Conservation (phyloP, 2,113 vertebrate genomes). For the Leptobrachium ailaonicum region DNA sequence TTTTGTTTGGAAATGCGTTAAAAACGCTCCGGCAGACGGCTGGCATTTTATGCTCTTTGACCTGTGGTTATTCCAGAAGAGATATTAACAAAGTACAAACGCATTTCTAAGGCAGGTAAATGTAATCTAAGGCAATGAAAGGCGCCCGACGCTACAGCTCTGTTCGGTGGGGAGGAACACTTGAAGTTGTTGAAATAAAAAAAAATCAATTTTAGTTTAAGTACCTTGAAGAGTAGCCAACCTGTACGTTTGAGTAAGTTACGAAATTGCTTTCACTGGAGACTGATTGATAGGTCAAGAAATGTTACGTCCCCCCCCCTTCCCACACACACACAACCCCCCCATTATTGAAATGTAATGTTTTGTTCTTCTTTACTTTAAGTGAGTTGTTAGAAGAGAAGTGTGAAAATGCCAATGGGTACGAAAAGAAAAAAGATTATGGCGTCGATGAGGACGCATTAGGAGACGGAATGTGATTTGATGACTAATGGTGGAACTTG, state of each 20-base stretch:
- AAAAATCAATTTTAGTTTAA: constrained; percentile 46
- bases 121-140: constrained; percentile 23
- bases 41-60: constrained; percentile 30
- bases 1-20: constrained; percentile 35
- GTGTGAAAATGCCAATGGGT: constrained; percentile 11
- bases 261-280: constrained; percentile 51
- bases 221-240: constrained; percentile 50
- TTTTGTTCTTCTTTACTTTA: background rate
- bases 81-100: background rate
- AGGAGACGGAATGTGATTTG: background rate
- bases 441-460: background rate
- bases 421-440: constrained; percentile 17
- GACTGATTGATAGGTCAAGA: constrained; percentile 44
- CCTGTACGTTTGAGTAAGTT: constrained; percentile 50
- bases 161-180: background rate
- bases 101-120: constrained; percentile 29
- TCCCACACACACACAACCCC: too few relatives aligned
- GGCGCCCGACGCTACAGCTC: background rate
- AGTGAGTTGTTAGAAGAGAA: constrained; percentile 12
- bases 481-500: background rate
- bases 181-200: constrained; percentile 40
- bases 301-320: constrained; percentile 21
- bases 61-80: constrained; percentile 33
- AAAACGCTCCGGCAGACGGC: background rate
- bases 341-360: constrained; percentile 20